Conservation (phyloP, 2,113 vertebrate species). For the Coptodon bakossiorum region DNA sequence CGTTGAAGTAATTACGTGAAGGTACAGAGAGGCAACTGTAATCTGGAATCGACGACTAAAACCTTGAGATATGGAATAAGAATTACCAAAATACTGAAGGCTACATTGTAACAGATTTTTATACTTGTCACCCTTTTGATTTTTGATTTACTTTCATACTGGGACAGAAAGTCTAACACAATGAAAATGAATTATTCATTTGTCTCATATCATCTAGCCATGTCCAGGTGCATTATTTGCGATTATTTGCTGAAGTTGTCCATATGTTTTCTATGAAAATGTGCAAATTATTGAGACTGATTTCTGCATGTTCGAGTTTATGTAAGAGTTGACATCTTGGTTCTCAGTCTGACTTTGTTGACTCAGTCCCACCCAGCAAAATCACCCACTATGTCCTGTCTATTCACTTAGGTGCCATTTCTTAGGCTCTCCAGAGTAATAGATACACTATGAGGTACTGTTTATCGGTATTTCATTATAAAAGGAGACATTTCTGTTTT, state of each 20-base stretch:
- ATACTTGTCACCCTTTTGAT: neutral
- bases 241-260: neutral
- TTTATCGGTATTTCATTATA: neutral
- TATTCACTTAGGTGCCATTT: neutral
- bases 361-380: neutral
- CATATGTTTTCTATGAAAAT: fast-evolving
- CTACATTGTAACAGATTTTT: neutral
- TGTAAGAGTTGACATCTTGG: neutral
- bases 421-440: neutral
- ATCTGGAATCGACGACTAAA: neutral
- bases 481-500: neutral
- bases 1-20: neutral
- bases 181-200: neutral
- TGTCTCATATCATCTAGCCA: neutral
- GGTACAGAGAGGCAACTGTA: neutral
- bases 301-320: neutral
- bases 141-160: neutral
- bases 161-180: neutral
- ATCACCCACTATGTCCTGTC: neutral
- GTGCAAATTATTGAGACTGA: neutral
- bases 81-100: neutral
- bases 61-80: neutral
- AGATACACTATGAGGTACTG: neutral
- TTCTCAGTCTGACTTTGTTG: neutral
- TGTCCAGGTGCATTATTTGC: neutral